Evolutionary conservation across 35 echinoderm and acorn worm species (phyloP).

Genomic region (Apostichopus japonicus): DNA sequence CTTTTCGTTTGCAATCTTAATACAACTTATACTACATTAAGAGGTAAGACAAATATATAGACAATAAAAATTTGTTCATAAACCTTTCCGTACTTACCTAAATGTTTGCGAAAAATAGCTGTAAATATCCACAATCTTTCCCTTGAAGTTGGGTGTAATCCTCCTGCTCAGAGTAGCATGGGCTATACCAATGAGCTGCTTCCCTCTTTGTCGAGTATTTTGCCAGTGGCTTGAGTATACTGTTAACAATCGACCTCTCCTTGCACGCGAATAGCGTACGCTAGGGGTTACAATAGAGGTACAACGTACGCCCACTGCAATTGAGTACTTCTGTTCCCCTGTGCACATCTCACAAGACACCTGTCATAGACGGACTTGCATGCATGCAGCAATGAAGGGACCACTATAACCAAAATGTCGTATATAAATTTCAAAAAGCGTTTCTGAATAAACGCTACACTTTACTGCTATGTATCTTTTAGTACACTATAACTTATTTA

Average conservation of each 20-base stretch:
- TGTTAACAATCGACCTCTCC: neutral
- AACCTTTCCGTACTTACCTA: neutral
- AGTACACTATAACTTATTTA: too few relatives aligned
- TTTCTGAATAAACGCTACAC: neutral
- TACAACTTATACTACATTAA: too few relatives aligned
- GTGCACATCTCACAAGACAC: neutral
- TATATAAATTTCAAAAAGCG: neutral
- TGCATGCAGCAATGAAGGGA: neutral
- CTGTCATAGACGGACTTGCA: slow-evolving; percentile 8
- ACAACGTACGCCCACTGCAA: slow-evolving; percentile 38
- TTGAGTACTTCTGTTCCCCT: neutral
- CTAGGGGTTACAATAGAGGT: slow-evolving; percentile 25
- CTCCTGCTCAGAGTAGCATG: too few relatives aligned
- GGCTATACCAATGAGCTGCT: neutral
- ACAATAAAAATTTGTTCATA: too few relatives aligned
- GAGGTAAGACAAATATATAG: too few relatives aligned
- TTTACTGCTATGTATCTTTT: too few relatives aligned
- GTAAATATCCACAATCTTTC: neutral
- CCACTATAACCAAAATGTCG: neutral
- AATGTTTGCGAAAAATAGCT: neutral
- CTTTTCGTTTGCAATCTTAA: too few relatives aligned
- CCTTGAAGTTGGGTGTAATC: neutral
- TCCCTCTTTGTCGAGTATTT: slow-evolving; percentile 5
- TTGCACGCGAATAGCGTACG: slow-evolving; percentile 17
- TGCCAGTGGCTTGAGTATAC: neutral